Percentiles rank a stretch among this genome's conserved stretches.
These are phyloP conservation scores for Iguana delicatissima DNA, from an alignment of 2,797 vertebrate genomes.

Conservation along the genomic window DNA sequence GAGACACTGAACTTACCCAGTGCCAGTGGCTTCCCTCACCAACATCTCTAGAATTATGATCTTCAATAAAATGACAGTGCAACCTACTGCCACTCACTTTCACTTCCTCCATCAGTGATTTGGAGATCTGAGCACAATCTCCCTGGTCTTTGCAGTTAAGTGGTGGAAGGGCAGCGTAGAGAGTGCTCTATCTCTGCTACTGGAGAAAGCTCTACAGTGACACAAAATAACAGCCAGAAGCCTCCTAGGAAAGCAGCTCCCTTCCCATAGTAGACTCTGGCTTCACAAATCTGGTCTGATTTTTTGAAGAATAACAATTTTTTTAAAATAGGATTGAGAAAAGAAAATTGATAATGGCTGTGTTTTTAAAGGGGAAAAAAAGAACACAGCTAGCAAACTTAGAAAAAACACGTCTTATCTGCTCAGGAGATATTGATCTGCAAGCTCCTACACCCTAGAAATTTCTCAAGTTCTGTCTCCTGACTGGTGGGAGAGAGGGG, in stretches of 20 bases:
- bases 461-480: not conserved
- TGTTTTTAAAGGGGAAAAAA: no score
- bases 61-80: not conserved
- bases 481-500: not conserved
- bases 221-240: not conserved
- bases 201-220: not conserved
- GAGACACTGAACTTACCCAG: not conserved
- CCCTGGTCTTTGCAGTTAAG: not conserved
- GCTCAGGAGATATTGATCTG: not conserved
- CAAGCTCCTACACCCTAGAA: not conserved
- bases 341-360: not conserved
- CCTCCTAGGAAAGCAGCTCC: not conserved
- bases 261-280: not conserved
- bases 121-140: not conserved
- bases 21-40: no score
- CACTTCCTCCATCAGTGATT: not conserved
- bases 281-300: not conserved
- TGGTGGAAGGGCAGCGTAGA: not conserved
- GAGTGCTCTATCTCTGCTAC: not conserved
- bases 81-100: not conserved
- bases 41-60: not conserved
- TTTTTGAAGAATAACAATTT: not conserved
- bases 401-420: not conserved
- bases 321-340: not conserved
- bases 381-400: no score